Conservation (phyloP, 1,140 invertebrate species). For the Polyergus mexicanus region DNA sequence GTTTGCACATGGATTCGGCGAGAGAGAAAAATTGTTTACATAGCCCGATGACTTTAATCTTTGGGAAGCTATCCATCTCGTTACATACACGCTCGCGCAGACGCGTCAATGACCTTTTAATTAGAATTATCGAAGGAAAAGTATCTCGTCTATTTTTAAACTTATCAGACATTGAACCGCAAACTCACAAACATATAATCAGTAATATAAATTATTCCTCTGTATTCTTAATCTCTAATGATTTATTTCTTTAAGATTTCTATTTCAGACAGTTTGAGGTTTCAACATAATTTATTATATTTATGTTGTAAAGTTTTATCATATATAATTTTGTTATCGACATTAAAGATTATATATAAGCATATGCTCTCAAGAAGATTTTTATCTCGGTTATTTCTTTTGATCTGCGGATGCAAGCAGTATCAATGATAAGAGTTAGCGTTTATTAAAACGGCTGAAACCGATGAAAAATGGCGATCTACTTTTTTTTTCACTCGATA, state of each 20-base stretch:
- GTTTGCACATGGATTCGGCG: conserved; percentile 54
- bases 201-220: conserved; percentile 17
- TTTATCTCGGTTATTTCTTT: conserved; percentile 36
- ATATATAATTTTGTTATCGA: background rate
- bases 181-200: conserved; percentile 8
- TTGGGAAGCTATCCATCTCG: conserved; percentile 11
- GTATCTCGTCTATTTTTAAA: conserved; percentile 12
- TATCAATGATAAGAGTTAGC: conserved; percentile 34
- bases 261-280: background rate
- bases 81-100: conserved; percentile 37
- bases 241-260: conserved; percentile 43
- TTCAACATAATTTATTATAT: background rate
- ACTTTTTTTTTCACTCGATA: background rate
- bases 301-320: background rate
- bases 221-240: too few species aligned
- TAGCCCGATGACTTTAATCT: conserved; percentile 48
- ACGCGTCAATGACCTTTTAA: conserved; percentile 48
- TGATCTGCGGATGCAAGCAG: background rate
- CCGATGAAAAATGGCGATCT: conserved; percentile 27
- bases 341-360: background rate
- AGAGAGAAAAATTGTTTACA: conserved; percentile 59
- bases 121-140: conserved; percentile 46
- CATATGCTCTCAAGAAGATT: background rate
- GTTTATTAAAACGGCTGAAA: conserved; percentile 1
- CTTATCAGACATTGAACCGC: conserved; percentile 49